Evolutionary conservation across 1,140 invertebrate species (phyloP), one percentile per base, ranked within the genome.

Genomic region (Apis dorsata): DNA sequence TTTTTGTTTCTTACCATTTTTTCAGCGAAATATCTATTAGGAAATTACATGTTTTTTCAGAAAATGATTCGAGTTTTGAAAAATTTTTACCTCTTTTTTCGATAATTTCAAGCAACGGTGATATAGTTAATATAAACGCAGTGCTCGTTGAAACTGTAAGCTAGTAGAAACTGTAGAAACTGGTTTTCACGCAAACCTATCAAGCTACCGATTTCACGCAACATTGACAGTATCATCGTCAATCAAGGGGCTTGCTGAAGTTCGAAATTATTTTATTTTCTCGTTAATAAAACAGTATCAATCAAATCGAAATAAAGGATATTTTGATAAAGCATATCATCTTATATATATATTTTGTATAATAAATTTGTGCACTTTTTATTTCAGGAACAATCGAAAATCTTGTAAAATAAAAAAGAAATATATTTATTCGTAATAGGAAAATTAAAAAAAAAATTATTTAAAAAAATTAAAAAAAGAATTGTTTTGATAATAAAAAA

Each of bases 61-160:
- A 53, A 51, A 10, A 8, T 1, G 44, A 55, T 65, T 77, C 10
- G 11, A 28, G 11, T 51, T 70, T 51, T 19, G 2, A 19, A 21
- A 34, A 1, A 49, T 59, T n/a, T 66, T 51, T 60, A 2, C 15
- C 15, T 28, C 19, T 28, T 34, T 51, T 60, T 51, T 60, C 15
- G 77, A 49, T 28, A 60, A 60, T 59, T 24, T 24, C 8, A 68
- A 57, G 21, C 75, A 44, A 68, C 51, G 24, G 28, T 34, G 17
- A 11, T 55, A 49, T 55, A 49, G 24, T 63, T 57, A 24, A 44
- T 11, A 49, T 10, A 17, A 70, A 60, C 66, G 8, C 55, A 21
- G 44, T 13, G 53, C 19, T n/a, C 49, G 49, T 53, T 79, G 71
- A 71, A 79, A 79, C 77, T 79, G 57, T 71, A 55, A 71, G 63